A percentile compares a stretch with the other conserved stretches of the same genome.
These are phyloP conservation scores for Cheiracanthium punctorium DNA, from an alignment of 2,888 invertebrate genomes.

Conservation along the genomic window DNA sequence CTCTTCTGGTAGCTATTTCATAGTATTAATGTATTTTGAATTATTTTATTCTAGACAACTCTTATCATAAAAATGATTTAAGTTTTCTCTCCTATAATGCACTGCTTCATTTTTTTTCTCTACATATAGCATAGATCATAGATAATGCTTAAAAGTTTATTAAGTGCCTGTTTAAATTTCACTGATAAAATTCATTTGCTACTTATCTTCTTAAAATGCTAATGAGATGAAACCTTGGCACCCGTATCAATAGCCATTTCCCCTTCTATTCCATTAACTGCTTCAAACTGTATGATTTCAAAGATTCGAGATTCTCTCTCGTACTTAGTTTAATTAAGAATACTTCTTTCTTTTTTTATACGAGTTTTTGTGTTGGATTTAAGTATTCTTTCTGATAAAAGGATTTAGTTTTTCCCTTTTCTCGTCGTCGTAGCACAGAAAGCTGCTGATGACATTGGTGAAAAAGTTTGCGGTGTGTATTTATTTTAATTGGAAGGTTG, in stretches of 20 bases:
- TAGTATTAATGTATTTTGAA: too few relatives aligned
- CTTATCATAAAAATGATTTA: too few relatives aligned
- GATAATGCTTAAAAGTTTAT: too few relatives aligned
- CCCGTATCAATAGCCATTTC: not conserved
- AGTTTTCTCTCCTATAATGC: too few relatives aligned
- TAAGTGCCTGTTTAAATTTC: not conserved
- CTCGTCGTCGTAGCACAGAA: not conserved
- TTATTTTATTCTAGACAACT: too few relatives aligned
- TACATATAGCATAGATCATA: too few relatives aligned
- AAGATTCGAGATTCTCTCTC: not conserved
- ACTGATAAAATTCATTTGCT: not conserved
- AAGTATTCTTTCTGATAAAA: not conserved
- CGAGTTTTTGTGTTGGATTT: not conserved
- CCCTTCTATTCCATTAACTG: not conserved
- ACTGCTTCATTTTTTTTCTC: too few relatives aligned
- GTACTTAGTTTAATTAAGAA: slow-evolving; percentile 6
- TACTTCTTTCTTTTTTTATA: not conserved
- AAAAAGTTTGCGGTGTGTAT: slow-evolving; percentile 5
- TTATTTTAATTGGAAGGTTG: slow-evolving; percentile 15
- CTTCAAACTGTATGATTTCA: not conserved
- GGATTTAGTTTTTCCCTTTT: not conserved
- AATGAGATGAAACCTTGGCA: not conserved
- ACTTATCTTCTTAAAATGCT: slow-evolving; percentile 3
- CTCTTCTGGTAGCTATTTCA: too few relatives aligned
- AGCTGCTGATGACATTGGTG: not conserved